These are phyloP conservation scores for Crepidodera aurea DNA, from an alignment of 2,888 invertebrate genomes.

Conservation along the genomic window DNA sequence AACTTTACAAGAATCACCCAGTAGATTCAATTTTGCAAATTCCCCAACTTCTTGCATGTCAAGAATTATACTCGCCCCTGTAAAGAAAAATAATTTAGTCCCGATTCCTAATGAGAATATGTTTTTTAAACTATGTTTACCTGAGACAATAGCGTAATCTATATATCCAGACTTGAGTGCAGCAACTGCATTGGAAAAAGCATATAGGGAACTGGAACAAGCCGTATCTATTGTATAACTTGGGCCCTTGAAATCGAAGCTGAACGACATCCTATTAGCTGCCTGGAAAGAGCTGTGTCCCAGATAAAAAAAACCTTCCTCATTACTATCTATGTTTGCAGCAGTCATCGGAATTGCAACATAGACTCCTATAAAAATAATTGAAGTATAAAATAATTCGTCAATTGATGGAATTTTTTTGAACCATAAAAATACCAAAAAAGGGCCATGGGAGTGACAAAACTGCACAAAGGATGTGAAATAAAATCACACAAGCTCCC, in stretches of 20 bases:
- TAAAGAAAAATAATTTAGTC: neutral
- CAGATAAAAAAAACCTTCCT: neutral
- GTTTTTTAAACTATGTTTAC: neutral
- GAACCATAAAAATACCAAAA: too few species aligned
- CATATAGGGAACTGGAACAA: constrained; percentile 45
- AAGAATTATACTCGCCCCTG: neutral
- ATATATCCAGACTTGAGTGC: constrained; percentile 35
- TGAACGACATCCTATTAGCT: constrained; percentile 45
- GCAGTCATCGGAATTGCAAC: neutral
- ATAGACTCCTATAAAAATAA: constrained; percentile 19
- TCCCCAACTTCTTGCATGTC: neutral
- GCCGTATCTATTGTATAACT: constrained; percentile 47
- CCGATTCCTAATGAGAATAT: too few species aligned
- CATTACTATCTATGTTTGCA: neutral
- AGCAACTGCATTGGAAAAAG: constrained; percentile 41
- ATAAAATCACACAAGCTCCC: too few species aligned
- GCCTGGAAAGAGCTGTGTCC: constrained; percentile 1
- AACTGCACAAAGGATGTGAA: too few species aligned
- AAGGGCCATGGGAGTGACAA: too few species aligned
- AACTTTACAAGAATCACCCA: constrained; percentile 21
- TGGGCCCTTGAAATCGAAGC: constrained; percentile 47
- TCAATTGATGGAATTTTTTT: too few species aligned
- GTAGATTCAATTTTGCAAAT: neutral
- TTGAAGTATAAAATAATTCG: constrained; percentile 22
- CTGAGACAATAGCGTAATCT: constrained; percentile 36